Evolutionary conservation across 2,888 invertebrate species (phyloP).

Genomic region (Lysandra bellargus): DNA sequence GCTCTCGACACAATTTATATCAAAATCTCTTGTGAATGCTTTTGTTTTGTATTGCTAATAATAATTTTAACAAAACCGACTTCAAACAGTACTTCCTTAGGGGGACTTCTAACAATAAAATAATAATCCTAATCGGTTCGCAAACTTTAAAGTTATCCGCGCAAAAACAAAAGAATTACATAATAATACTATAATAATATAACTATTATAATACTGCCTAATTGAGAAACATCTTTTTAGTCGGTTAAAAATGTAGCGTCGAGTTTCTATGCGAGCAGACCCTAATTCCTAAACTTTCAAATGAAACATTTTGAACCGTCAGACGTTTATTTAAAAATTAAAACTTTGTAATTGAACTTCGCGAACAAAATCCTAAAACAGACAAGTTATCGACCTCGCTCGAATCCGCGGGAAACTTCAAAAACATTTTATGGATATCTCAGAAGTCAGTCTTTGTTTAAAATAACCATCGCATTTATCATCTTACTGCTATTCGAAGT

Average conservation of each 20-base stretch:
- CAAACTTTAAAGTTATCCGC: too few species aligned
- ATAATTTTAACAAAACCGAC: too few species aligned
- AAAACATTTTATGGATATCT: conserved; percentile 20
- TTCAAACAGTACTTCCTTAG: too few species aligned
- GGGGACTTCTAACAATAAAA: too few species aligned
- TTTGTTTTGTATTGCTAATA: too few species aligned
- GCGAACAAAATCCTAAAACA: conserved; percentile 4
- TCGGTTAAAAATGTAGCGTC: background rate
- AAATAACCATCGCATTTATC: background rate
- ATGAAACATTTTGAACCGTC: background rate
- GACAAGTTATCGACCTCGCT: conserved; percentile 7
- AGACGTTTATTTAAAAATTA: background rate
- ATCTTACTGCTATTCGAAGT: background rate
- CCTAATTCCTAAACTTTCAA: background rate
- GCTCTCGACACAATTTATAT: too few species aligned
- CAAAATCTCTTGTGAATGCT: too few species aligned
- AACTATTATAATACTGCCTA: too few species aligned
- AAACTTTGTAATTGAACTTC: conserved; percentile 7
- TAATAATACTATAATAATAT: too few species aligned
- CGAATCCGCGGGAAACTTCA: background rate
- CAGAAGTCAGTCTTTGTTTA: conserved; percentile 14
- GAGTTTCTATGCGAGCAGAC: background rate
- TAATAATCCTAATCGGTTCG: too few species aligned
- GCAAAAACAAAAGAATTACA: too few species aligned
- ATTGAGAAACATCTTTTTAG: too few species aligned